Conservation (phyloP, 2,797 vertebrate species). For the Chaetodon trifasciatus region DNA sequence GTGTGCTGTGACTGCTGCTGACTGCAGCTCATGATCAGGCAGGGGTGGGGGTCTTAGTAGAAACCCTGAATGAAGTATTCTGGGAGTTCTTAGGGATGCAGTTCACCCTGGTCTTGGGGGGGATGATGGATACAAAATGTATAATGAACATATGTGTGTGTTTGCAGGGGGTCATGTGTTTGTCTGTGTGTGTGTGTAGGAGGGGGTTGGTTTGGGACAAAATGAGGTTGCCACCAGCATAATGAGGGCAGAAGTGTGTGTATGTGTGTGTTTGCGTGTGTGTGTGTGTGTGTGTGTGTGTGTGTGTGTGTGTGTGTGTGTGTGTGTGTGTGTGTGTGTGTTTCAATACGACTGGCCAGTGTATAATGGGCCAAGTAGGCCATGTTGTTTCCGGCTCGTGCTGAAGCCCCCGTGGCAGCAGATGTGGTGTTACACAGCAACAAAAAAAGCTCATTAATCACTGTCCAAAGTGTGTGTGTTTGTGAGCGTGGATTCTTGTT, state of each 20-base stretch:
- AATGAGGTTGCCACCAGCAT: constrained; percentile 64
- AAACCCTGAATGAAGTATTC: constrained; percentile 36
- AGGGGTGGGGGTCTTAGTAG: not conserved
- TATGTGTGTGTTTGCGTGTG: constrained; percentile 42
- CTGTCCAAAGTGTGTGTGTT: constrained; percentile 56
- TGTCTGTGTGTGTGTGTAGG: constrained; percentile 35
- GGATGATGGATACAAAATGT: constrained; percentile 36
- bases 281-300: constrained; percentile 43
- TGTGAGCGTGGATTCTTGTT: constrained; percentile 31
- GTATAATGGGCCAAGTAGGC: constrained; percentile 66
- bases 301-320: constrained; percentile 45
- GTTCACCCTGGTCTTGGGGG: constrained; percentile 8
- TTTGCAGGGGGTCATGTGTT: constrained; percentile 40
- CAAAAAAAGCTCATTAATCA: constrained; percentile 85
- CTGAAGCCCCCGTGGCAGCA: constrained; percentile 79
- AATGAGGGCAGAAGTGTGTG: constrained; percentile 61
- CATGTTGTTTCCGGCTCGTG: constrained; percentile 81
- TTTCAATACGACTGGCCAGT: constrained; percentile 47
- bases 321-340: constrained; percentile 53
- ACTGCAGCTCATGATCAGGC: constrained; percentile 1
- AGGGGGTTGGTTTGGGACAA: constrained; percentile 42
- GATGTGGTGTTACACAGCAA: constrained; percentile 80
- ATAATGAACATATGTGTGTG: constrained; percentile 52
- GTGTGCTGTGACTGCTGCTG: not conserved
- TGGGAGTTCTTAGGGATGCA: constrained; percentile 29